A percentile compares a stretch with the other conserved stretches of the same genome.
Conservation (phyloP, 2,113 vertebrate genomes). For the Falco punctatus region DNA sequence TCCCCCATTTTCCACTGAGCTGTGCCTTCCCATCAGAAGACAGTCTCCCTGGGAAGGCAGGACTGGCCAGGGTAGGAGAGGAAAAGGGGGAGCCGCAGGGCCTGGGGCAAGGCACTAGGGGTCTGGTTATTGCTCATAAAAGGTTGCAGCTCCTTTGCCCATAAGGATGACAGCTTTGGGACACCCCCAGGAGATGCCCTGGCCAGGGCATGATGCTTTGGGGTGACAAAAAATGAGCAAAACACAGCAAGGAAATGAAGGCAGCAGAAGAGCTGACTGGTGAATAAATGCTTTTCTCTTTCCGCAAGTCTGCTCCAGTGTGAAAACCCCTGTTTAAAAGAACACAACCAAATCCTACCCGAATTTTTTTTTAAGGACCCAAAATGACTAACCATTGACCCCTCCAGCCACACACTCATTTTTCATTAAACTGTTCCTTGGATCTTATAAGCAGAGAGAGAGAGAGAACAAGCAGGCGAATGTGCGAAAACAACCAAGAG, state of each 20-base stretch:
- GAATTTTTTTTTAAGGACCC: neutral
- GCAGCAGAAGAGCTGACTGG: neutral
- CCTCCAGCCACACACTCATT: conserved; percentile 58
- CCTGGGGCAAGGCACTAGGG: neutral
- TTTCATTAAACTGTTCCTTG: conserved; percentile 51
- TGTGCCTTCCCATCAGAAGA: fast-evolving
- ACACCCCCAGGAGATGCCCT: too few relatives aligned
- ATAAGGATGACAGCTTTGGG: fast-evolving
- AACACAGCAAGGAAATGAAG: neutral
- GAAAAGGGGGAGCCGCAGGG: neutral
- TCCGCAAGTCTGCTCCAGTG: neutral
- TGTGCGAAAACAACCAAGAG: neutral
- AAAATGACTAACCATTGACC: conserved; percentile 42
- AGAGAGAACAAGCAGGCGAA: conserved; percentile 19
- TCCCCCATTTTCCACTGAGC: neutral
- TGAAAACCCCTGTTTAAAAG: neutral
- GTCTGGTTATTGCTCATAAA: fast-evolving
- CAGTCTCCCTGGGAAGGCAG: neutral
- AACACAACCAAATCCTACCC: neutral
- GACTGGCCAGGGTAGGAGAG: neutral
- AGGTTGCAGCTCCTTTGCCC: neutral
- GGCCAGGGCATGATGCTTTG: fast-evolving
- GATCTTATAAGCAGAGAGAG: conserved; percentile 33
- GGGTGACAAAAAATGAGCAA: neutral
- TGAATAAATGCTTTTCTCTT: neutral